A percentile compares a stretch with the other conserved stretches of the same genome.
These are phyloP conservation scores for Cassiopea xamachana DNA, from an alignment of 30 jellyfish, hydroid and myxozoan genomes.

Conservation along the genomic window DNA sequence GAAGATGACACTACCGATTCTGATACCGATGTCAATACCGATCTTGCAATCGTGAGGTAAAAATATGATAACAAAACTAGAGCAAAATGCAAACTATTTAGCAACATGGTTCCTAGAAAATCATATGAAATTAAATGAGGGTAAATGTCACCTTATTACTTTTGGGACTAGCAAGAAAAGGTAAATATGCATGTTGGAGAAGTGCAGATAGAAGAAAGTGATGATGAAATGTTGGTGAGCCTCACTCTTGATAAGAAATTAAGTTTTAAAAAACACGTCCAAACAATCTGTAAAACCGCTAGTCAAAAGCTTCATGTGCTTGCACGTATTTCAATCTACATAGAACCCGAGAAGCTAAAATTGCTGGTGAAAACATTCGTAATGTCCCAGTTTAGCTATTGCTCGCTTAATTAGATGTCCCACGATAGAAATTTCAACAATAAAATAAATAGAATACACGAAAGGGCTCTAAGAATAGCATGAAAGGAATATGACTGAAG, in stretches of 20 bases:
- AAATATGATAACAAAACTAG: neutral
- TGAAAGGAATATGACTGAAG: too few species aligned
- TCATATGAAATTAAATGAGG: slow-evolving; percentile 25
- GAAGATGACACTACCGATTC: slow-evolving; percentile 36
- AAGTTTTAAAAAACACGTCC: slow-evolving; percentile 30
- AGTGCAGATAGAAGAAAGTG: neutral
- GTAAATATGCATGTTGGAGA: neutral
- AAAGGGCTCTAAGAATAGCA: too few species aligned
- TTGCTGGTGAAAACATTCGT: slow-evolving; percentile 41
- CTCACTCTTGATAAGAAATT: slow-evolving; percentile 35
- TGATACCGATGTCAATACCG: neutral
- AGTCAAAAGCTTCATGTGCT: slow-evolving; percentile 69
- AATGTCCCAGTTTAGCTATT: slow-evolving; percentile 35
- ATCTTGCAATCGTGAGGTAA: neutral
- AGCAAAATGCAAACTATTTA: neutral
- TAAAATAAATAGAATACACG: too few species aligned
- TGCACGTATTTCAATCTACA: slow-evolving; percentile 47
- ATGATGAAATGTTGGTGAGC: slow-evolving; percentile 45
- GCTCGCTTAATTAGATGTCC: slow-evolving; percentile 34
- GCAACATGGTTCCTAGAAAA: slow-evolving; percentile 37
- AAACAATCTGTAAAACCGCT: slow-evolving; percentile 52
- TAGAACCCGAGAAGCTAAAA: slow-evolving; percentile 30
- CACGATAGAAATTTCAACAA: slow-evolving; percentile 9
- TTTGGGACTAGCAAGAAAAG: neutral
- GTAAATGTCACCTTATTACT: slow-evolving; percentile 25